Conservation (phyloP, 2,888 invertebrate species). For the Oligia fasciuncula region DNA sequence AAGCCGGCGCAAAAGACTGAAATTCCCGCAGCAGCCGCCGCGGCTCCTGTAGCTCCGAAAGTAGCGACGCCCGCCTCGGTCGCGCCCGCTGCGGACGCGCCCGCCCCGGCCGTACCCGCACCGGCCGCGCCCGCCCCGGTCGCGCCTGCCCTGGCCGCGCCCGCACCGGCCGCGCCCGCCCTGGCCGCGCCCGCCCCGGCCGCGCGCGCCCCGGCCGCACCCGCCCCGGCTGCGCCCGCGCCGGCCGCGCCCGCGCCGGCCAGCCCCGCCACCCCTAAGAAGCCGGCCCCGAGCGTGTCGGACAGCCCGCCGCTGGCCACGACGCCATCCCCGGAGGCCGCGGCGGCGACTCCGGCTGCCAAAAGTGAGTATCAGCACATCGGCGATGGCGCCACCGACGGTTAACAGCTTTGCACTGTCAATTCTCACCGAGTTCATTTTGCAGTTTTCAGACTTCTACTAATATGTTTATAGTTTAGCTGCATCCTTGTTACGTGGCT, state of each 20-base stretch:
- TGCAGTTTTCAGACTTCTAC: constrained; percentile 87
- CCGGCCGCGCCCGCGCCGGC: constrained; percentile 10
- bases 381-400: constrained; percentile 65
- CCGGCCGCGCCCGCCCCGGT: constrained; percentile 7
- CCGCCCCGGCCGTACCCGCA: too few relatives aligned
- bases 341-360: constrained; percentile 79
- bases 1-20: constrained; percentile 65
- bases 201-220: constrained; percentile 48
- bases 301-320: constrained; percentile 75
- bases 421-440: constrained; percentile 87
- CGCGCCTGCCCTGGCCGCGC: constrained; percentile 42
- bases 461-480: constrained; percentile 83
- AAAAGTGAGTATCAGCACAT: constrained; percentile 84
- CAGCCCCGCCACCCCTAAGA: constrained; percentile 64
- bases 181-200: constrained; percentile 12
- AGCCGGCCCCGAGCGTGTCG: constrained; percentile 44
- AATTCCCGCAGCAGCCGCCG: constrained; percentile 44
- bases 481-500: constrained; percentile 79
- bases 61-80: constrained; percentile 32
- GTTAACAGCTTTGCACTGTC: constrained; percentile 86
- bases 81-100: constrained; percentile 28
- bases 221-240: not conserved
- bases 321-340: constrained; percentile 73
- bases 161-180: constrained; percentile 16
- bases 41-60: constrained; percentile 27